Percentiles rank a stretch among this genome's conserved stretches.
These are phyloP conservation scores for Drusus annulatus DNA, from an alignment of 1,140 invertebrate genomes.

Conservation along the genomic window DNA sequence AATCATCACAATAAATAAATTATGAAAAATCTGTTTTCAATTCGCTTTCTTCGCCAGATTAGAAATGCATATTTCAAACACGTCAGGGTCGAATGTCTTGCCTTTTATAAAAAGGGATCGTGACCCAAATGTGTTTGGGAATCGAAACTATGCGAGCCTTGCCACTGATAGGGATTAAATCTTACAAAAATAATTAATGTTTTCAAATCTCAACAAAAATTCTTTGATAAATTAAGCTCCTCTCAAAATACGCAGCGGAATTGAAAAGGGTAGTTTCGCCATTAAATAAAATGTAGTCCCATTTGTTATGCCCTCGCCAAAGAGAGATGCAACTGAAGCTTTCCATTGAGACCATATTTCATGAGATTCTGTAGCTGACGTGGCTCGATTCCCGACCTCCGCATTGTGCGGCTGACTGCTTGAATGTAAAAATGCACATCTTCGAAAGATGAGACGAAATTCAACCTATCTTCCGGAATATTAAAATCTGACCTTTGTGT, in stretches of 20 bases:
- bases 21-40: no score
- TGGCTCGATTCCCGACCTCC: constrained; percentile 38
- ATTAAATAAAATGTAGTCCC: not conserved
- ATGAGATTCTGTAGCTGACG: constrained; percentile 56
- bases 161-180: no score
- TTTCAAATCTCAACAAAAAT: no score
- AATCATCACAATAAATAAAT: no score
- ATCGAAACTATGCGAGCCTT: no score
- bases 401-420: constrained; percentile 39
- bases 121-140: no score
- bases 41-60: no score
- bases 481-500: constrained; percentile 38
- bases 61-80: no score
- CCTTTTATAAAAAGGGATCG: no score
- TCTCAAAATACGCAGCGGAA: not conserved
- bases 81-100: no score
- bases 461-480: constrained; percentile 24
- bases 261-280: not conserved
- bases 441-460: constrained; percentile 17
- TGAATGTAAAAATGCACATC: constrained; percentile 52
- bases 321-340: constrained; percentile 40
- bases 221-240: no score
- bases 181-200: no score
- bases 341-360: constrained; percentile 56
- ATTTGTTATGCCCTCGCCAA: constrained; percentile 1